Evolutionary conservation across 2,113 vertebrate genomes (phyloP).

Genomic region (Coturnix japonica): DNA sequence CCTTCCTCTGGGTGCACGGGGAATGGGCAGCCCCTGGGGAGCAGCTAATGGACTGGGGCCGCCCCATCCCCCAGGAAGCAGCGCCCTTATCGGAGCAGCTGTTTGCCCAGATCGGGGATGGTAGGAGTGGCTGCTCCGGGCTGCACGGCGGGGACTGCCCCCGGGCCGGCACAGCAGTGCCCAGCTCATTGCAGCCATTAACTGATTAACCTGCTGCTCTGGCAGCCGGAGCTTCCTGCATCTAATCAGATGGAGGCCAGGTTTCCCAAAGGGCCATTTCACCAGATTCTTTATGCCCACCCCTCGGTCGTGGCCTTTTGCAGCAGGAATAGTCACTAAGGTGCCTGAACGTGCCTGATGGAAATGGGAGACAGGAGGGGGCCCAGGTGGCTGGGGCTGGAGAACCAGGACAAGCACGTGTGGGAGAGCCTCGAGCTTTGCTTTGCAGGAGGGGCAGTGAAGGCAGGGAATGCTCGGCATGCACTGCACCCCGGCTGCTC

Average conservation of each 20-base stretch:
- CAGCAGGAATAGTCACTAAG: not conserved
- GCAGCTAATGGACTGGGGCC: not conserved
- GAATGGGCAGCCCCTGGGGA: not conserved
- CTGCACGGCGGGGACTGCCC: not conserved
- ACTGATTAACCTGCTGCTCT: slow-evolving; percentile 72
- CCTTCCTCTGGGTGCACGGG: rapidly evolving
- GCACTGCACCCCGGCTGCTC: slow-evolving; percentile 38
- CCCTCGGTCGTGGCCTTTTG: not conserved
- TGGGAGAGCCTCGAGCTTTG: not conserved
- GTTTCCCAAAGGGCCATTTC: slow-evolving; percentile 41
- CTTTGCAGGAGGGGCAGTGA: slow-evolving; percentile 13
- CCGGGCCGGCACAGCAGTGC: not conserved
- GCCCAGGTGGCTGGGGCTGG: not conserved
- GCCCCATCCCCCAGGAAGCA: not conserved
- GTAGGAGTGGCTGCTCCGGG: slow-evolving; percentile 22
- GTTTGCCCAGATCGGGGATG: slow-evolving; percentile 38
- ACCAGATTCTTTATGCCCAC: not conserved
- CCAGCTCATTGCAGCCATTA: slow-evolving; percentile 54
- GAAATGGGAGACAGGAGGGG: not conserved
- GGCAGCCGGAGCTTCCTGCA: slow-evolving; percentile 4
- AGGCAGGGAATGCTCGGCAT: slow-evolving; percentile 42
- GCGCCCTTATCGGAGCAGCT: slow-evolving; percentile 62
- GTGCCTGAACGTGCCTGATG: not conserved
- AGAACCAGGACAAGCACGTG: rapidly evolving
- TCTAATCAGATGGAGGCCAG: slow-evolving; percentile 53